phyloP scores from a whole-genome alignment of 2,888 invertebrate species.

The Marasmarcha lunaedactyla region DNA sequence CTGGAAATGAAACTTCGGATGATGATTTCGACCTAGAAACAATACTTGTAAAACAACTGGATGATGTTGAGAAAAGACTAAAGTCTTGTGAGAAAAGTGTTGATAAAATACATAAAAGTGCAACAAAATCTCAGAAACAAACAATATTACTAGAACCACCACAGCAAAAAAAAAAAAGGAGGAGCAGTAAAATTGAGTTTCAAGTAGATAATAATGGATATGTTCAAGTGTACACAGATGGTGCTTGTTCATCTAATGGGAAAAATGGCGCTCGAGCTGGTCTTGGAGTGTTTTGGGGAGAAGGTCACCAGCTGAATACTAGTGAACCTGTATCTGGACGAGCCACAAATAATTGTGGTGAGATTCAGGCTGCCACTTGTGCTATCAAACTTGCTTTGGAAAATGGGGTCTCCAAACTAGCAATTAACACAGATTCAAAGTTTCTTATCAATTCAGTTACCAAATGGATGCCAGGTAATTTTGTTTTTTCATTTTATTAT shows the following conservation, averaged over 20 bases:
- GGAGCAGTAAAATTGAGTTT: constrained; percentile 34
- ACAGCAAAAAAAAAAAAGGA: constrained; percentile 21
- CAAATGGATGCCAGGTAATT: constrained; percentile 81
- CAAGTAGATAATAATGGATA: constrained; percentile 54
- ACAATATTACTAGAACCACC: constrained; percentile 46
- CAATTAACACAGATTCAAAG: constrained; percentile 90
- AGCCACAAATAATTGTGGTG: constrained; percentile 96
- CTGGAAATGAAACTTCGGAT: constrained; percentile 21
- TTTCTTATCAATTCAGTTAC: constrained; percentile 89
- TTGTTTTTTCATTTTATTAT: no score
- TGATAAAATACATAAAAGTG: constrained; percentile 35
- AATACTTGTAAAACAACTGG: constrained; percentile 48
- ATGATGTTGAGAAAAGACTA: constrained; percentile 51
- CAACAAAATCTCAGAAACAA: constrained; percentile 20
- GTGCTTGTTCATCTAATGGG: constrained; percentile 91
- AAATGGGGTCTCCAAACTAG: constrained; percentile 76
- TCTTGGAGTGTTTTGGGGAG: constrained; percentile 92
- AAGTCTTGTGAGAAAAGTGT: constrained; percentile 44
- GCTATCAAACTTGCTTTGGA: constrained; percentile 80
- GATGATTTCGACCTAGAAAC: constrained; percentile 37
- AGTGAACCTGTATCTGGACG: constrained; percentile 83
- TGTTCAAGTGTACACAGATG: constrained; percentile 88
- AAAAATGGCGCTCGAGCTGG: constrained; percentile 83
- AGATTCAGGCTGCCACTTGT: constrained; percentile 89
- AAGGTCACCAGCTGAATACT: constrained; percentile 79